A percentile compares a stretch with the other conserved stretches of the same genome.
Evolutionary conservation across 1,140 invertebrate genomes (phyloP).

Genomic region (Diachasmimorpha longicaudata): DNA sequence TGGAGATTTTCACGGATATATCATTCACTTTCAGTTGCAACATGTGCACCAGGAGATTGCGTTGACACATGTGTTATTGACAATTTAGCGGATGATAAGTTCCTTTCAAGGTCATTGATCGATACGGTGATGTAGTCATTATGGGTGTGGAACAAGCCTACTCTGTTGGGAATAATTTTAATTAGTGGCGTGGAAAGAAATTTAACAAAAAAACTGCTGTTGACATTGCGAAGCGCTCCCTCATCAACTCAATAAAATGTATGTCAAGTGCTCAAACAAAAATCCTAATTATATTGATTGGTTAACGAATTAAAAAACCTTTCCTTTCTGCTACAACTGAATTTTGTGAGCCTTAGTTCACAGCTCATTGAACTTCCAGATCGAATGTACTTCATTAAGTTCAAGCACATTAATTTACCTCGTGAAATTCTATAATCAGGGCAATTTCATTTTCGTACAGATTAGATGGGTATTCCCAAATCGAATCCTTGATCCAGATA

Average conservation of each 20-base stretch:
- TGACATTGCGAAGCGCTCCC: too few relatives aligned
- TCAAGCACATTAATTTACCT: not conserved
- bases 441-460: conserved; percentile 3
- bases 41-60: not conserved
- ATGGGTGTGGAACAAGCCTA: not conserved
- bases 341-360: not conserved
- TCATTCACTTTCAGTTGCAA: not conserved
- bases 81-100: not conserved
- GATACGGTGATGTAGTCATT: not conserved
- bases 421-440: not conserved
- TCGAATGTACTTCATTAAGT: too few relatives aligned
- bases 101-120: not conserved
- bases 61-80: not conserved
- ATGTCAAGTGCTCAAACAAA: too few relatives aligned
- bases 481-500: conserved; percentile 42
- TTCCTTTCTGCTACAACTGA: too few relatives aligned
- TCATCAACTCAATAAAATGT: too few relatives aligned
- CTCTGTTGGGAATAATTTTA: too few relatives aligned
- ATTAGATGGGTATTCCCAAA: not conserved
- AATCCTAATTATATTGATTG: too few relatives aligned
- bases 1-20: not conserved
- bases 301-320: too few relatives aligned
- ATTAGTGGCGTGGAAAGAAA: too few relatives aligned
- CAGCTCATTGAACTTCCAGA: too few relatives aligned
- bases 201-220: too few relatives aligned